Evolutionary conservation across 2,797 vertebrate genomes (phyloP).

Genomic region (Pangasius djambal): DNA sequence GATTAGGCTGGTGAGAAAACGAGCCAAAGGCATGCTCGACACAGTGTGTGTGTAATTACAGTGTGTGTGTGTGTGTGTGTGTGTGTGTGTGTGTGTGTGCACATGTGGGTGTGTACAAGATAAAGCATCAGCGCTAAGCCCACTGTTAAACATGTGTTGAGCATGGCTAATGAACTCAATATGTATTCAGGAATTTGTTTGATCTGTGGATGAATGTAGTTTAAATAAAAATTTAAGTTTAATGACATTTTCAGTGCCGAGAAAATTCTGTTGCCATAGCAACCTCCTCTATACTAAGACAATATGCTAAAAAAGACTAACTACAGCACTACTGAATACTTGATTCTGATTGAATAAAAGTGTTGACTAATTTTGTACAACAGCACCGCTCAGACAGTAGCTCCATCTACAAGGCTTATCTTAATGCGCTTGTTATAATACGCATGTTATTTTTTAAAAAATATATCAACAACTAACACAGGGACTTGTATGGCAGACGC

Average conservation of each 20-base stretch:
- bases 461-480: too few relatives aligned
- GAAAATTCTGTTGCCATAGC: not conserved
- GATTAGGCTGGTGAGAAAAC: not conserved
- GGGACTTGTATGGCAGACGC: too few relatives aligned
- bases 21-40: not conserved
- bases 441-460: too few relatives aligned
- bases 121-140: not conserved
- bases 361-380: not conserved
- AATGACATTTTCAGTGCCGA: not conserved
- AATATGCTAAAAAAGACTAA: not conserved
- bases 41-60: not conserved
- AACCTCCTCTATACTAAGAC: not conserved
- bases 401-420: not conserved
- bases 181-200: conserved; percentile 1
- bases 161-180: not conserved
- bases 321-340: not conserved
- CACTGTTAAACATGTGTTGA: not conserved
- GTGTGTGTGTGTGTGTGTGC: not conserved
- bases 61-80: not conserved
- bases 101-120: not conserved
- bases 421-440: too few relatives aligned
- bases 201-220: not conserved
- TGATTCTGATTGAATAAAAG: not conserved
- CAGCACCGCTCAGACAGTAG: too few relatives aligned
- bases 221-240: not conserved